Percentiles rank a stretch among this genome's conserved stretches.
Conservation (phyloP, 2,113 vertebrate genomes). For the Phylloscopus whistleri region DNA sequence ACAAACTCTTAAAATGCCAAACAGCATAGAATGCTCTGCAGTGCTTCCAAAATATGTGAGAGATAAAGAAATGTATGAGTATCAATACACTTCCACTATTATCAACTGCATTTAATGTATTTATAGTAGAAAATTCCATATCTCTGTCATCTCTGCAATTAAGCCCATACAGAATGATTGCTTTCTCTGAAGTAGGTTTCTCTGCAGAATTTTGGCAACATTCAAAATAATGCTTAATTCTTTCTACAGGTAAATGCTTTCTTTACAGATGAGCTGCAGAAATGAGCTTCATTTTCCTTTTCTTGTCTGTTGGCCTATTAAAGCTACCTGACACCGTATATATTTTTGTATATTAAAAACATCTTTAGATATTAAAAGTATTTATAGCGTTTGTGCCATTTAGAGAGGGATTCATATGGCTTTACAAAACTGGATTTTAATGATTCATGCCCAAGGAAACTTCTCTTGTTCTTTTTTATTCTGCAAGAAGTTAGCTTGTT, state of each 20-base stretch:
- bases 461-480: background rate
- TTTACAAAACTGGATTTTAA: constrained; percentile 5
- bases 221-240: background rate
- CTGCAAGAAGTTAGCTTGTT: background rate
- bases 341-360: background rate
- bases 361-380: background rate
- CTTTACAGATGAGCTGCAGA: background rate
- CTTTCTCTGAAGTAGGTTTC: constrained; percentile 22
- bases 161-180: background rate
- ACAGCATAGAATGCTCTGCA: background rate
- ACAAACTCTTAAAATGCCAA: background rate
- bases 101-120: background rate
- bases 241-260: background rate
- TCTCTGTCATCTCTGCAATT: background rate
- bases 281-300: background rate
- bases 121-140: background rate
- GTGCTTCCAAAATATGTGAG: background rate
- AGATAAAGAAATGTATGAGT: background rate
- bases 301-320: background rate
- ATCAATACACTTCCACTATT: background rate
- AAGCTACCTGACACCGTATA: background rate
- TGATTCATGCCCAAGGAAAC: background rate
- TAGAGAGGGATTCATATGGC: background rate
- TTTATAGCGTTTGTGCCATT: background rate
- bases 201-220: constrained; percentile 10